phyloP scores from a whole-genome alignment of 2,113 vertebrate species.

The Actinemys pallida region DNA sequence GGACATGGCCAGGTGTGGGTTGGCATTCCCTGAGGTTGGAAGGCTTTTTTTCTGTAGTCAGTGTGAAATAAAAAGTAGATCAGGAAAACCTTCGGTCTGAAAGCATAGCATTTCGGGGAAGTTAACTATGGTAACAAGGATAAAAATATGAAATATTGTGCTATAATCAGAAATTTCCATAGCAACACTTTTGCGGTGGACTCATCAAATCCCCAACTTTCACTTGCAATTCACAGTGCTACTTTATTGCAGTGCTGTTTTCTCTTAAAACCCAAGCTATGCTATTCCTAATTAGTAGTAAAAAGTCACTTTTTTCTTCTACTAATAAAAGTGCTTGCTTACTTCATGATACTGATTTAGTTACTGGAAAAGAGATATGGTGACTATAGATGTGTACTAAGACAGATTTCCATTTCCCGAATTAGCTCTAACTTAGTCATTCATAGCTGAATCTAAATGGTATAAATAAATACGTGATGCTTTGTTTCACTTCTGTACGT shows the following conservation, averaged over 20 bases:
- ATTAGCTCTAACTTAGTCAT: neutral
- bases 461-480: neutral
- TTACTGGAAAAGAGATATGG: slow-evolving; percentile 49
- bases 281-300: neutral
- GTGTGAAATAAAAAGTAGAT: neutral
- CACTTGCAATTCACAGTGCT: slow-evolving; percentile 3
- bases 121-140: neutral
- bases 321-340: slow-evolving; percentile 23
- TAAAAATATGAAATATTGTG: slow-evolving; percentile 58
- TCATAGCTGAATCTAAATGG: slow-evolving; percentile 23
- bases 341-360: slow-evolving; percentile 39
- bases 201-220: slow-evolving; percentile 7
- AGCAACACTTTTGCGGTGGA: slow-evolving; percentile 44
- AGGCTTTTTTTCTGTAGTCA: neutral
- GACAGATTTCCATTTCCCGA: neutral
- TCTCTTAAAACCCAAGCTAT: slow-evolving; percentile 11
- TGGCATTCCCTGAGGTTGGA: neutral
- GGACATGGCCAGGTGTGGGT: neutral
- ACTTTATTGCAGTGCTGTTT: slow-evolving; percentile 40
- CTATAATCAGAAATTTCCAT: slow-evolving; percentile 56
- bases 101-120: slow-evolving; percentile 25
- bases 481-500: slow-evolving; percentile 25
- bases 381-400: slow-evolving; percentile 18
- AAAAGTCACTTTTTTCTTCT: slow-evolving; percentile 26
- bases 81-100: neutral